phyloP scores from a whole-genome alignment of 2,113 vertebrate genomes.

The Otolemur garnettii region DNA sequence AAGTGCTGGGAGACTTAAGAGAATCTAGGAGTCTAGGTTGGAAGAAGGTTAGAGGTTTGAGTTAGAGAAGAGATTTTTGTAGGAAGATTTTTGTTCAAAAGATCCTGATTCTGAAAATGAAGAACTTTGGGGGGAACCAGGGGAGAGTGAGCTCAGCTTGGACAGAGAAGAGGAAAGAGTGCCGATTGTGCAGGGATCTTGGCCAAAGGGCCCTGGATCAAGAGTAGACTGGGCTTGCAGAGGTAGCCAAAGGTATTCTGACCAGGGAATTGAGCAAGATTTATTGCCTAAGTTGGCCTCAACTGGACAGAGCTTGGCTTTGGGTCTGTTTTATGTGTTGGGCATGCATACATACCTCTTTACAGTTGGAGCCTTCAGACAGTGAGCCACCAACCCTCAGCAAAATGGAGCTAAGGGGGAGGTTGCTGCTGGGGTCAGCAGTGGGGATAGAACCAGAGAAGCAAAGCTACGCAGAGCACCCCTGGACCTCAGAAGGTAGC shows the following conservation, averaged over 20 bases:
- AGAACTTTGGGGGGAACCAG: slow-evolving; percentile 56
- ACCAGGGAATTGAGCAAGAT: slow-evolving; percentile 80
- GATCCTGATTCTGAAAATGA: slow-evolving; percentile 61
- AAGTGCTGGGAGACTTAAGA: slow-evolving; percentile 40
- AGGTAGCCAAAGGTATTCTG: slow-evolving; percentile 80
- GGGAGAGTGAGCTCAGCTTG: slow-evolving; percentile 79
- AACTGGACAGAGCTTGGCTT: slow-evolving; percentile 72
- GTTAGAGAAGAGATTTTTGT: slow-evolving; percentile 61
- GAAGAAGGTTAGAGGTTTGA: slow-evolving; percentile 56
- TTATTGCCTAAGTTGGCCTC: slow-evolving; percentile 79
- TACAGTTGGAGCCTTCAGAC: slow-evolving; percentile 51
- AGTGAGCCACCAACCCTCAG: slow-evolving; percentile 50
- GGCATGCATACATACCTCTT: slow-evolving; percentile 63
- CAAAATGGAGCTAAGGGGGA: slow-evolving; percentile 28
- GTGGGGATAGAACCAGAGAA: slow-evolving; percentile 23
- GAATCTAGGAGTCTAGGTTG: slow-evolving; percentile 7
- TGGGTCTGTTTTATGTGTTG: slow-evolving; percentile 70
- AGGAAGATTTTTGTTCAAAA: slow-evolving; percentile 66
- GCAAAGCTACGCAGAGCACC: slow-evolving; percentile 1
- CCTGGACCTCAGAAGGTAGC: not conserved
- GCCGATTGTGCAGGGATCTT: slow-evolving; percentile 64
- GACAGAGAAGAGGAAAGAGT: slow-evolving; percentile 75
- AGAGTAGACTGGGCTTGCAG: slow-evolving; percentile 71
- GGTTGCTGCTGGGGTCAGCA: slow-evolving; percentile 5
- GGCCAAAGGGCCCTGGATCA: slow-evolving; percentile 75